Evolutionary conservation across 35 echinoderm and acorn worm genomes (phyloP).

Genomic region (Heliocidaris erythrogramma): DNA sequence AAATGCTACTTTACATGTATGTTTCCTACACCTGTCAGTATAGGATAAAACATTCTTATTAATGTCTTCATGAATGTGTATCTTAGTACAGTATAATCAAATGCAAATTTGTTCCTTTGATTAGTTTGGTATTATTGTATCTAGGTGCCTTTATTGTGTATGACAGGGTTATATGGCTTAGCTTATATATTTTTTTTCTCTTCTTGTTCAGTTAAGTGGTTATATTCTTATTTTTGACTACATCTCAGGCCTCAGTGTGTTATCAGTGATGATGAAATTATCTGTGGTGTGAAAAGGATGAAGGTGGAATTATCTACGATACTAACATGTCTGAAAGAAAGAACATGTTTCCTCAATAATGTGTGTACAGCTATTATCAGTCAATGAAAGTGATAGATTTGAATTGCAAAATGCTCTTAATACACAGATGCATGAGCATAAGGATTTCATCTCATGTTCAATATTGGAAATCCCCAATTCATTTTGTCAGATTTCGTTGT

Average conservation of each 20-base stretch:
- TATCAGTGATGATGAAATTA: background rate
- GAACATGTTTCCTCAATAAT: background rate
- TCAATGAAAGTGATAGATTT: too few relatives aligned
- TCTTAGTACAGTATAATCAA: background rate
- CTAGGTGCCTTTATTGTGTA: constrained; percentile 13
- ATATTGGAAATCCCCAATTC: too few relatives aligned
- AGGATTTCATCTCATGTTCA: too few relatives aligned
- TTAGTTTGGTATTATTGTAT: background rate
- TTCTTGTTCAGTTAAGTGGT: background rate
- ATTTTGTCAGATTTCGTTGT: too few relatives aligned
- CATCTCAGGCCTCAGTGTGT: background rate
- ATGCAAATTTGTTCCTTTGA: background rate
- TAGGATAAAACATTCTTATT: too few relatives aligned
- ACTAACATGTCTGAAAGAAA: background rate
- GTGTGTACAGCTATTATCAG: background rate
- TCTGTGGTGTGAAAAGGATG: too few relatives aligned
- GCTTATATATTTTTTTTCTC: background rate
- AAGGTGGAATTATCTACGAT: too few relatives aligned
- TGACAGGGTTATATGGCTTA: background rate
- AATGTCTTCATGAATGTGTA: background rate
- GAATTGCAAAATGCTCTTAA: too few relatives aligned
- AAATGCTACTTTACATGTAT: too few relatives aligned
- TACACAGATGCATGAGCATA: too few relatives aligned
- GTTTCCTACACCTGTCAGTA: too few relatives aligned
- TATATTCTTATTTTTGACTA: background rate